Evolutionary conservation across 2,797 vertebrate species (phyloP).

Genomic region (Kryptolebias ocellatus): DNA sequence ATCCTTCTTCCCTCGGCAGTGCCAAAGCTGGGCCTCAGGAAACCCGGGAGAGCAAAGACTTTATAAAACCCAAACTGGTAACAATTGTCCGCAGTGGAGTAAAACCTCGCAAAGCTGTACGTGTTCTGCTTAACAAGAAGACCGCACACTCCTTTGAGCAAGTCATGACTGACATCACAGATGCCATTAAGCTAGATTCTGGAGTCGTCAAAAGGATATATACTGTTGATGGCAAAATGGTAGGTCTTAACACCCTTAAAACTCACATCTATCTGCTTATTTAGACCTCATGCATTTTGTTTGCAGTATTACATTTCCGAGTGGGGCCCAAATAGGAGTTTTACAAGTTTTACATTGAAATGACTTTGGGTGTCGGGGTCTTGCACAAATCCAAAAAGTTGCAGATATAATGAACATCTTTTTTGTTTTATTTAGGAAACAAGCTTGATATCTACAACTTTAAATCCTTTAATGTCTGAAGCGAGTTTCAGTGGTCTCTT

Average conservation of each 20-base stretch:
- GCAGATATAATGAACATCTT: no score
- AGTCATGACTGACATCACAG: constrained; percentile 96
- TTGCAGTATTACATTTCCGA: neutral
- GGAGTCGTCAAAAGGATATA: constrained; percentile 94
- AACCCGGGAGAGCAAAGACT: constrained; percentile 90
- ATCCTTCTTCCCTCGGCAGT: constrained; percentile 87
- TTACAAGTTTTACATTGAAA: neutral
- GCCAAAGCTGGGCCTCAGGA: constrained; percentile 84
- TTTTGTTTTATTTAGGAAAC: no score
- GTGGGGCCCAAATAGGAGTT: neutral
- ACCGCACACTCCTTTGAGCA: constrained; percentile 97
- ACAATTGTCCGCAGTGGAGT: constrained; percentile 97
- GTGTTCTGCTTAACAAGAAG: constrained; percentile 97
- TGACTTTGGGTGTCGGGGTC: no score
- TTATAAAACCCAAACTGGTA: constrained; percentile 95
- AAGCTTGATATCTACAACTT: no score
- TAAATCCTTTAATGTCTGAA: no score
- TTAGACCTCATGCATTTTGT: neutral
- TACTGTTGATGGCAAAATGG: constrained; percentile 95
- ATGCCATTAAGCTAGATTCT: constrained; percentile 96
- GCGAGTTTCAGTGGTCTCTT: neutral
- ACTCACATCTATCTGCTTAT: neutral
- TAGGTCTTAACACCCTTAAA: constrained; percentile 66
- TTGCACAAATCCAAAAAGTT: no score
- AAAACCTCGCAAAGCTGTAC: constrained; percentile 94